phyloP scores from a whole-genome alignment of 2,113 vertebrate species.

The Nycticorax nycticorax region DNA sequence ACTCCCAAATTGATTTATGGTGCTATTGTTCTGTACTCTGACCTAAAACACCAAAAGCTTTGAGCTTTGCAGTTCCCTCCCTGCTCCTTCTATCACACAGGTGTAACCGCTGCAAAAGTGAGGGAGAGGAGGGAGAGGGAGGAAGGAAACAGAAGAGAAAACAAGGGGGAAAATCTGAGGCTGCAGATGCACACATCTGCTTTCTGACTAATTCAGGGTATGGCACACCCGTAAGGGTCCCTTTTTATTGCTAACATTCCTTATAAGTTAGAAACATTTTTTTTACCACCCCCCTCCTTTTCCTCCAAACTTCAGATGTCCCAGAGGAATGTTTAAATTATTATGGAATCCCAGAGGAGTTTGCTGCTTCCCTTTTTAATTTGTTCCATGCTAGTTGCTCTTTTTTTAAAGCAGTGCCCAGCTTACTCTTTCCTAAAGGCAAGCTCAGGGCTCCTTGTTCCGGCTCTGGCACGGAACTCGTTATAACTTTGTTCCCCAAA shows the following conservation, averaged over 20 bases:
- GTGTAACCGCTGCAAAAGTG: not conserved
- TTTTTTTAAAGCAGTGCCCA: conserved; percentile 14
- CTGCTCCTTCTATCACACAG: not conserved
- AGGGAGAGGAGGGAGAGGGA: not conserved
- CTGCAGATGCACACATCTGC: not conserved
- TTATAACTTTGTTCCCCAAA: not conserved
- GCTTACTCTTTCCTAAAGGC: not conserved
- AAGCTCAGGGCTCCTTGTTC: not conserved
- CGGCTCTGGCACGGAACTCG: not conserved
- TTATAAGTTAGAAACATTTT: not conserved
- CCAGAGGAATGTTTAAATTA: conserved; percentile 34
- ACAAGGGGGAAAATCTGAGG: not conserved
- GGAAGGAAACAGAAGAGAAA: not conserved
- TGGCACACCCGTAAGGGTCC: not conserved
- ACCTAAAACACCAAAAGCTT: not conserved
- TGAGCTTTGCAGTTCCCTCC: not conserved
- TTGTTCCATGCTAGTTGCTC: not conserved
- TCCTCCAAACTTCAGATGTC: not conserved
- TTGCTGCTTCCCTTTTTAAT: conserved; percentile 12
- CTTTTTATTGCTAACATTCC: conserved; percentile 22
- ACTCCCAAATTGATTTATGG: not conserved
- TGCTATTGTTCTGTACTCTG: not conserved
- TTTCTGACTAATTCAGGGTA: not conserved
- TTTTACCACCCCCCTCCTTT: not conserved
- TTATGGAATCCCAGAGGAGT: conserved; percentile 16